Evolutionary conservation across 2,113 vertebrate genomes (phyloP), one percentile per base, ranked within the genome.

Genomic region (Ahaetulla prasina): DNA sequence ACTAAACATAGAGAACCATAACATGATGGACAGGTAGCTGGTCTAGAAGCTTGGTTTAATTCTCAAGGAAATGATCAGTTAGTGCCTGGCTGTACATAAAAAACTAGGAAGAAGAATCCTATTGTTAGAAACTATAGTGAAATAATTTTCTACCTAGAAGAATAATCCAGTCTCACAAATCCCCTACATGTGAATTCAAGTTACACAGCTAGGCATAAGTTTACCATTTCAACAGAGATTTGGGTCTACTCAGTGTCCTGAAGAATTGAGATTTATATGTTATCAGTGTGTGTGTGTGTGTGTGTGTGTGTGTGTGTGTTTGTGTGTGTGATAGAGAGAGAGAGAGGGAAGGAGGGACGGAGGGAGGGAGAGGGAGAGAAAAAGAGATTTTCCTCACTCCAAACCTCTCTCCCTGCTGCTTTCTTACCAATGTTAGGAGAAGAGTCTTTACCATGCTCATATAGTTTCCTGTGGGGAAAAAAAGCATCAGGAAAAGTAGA

Each of bases 1-100:
- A 52, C 57, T 52, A 92, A 94, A 90, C 43, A 30, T 93, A 53
- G 16, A 93, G 60, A 74, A 92, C n/a, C 50, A 50, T 49, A 52
- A 35, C 74, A 57, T 2, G 92, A n/a, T 93, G 93, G 90, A 96
- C 91, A 95, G 93, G 85, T 94, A 94, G 94, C 14, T 91, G 85
- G 91, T 93, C 39, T 27, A 88, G 88, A 95, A 93, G 91, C 94
- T 35, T 9, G 35, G 89, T 50, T 30, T 52, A 68, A 55, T 88
- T 49, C 30, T 86, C 25, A 80, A 1, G 9, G 16, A 68, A 50
- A 16, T 30, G 47, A 53, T 68, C 68, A 88, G 27, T 63, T 25
- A 20, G 23, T 22, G 30, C 27, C 47, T 47, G 23, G 20, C 30
- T 52, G 14, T 88, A 39, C 85, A 68, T 27, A 52, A 7, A 52